These are phyloP conservation scores for Tachuris rubrigastra DNA, from an alignment of 2,113 vertebrate genomes.

Conservation along the genomic window DNA sequence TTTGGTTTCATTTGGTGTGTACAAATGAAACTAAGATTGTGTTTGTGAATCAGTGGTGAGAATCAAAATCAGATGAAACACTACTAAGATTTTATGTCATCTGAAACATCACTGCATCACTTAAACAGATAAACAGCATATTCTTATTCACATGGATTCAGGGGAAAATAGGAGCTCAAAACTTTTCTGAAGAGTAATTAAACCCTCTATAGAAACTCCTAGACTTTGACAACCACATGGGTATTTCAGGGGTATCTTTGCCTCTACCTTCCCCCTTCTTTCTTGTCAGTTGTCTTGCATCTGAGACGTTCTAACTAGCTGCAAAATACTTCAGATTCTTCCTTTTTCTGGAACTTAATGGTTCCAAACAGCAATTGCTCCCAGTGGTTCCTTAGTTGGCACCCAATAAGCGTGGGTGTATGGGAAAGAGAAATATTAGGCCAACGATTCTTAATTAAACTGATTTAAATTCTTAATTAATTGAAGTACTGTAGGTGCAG, in stretches of 20 bases:
- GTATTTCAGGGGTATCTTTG: not conserved
- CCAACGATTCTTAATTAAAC: not conserved
- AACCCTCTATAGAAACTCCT: not conserved
- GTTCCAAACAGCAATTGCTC: not conserved
- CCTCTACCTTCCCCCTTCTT: not conserved
- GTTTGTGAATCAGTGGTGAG: not conserved
- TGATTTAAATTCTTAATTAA: too few relatives aligned
- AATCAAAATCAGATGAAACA: not conserved
- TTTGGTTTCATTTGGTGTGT: not conserved
- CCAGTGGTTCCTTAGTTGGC: not conserved
- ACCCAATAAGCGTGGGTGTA: not conserved
- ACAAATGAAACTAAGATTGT: not conserved
- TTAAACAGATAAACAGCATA: not conserved
- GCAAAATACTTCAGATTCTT: not conserved
- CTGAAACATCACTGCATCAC: not conserved
- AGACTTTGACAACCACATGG: not conserved
- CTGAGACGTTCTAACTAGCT: not conserved
- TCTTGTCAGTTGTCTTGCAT: not conserved
- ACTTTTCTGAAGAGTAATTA: not conserved
- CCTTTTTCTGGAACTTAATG: not conserved
- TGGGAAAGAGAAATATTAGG: not conserved
- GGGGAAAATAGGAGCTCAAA: not conserved
- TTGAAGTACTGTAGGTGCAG: not conserved
- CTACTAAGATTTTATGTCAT: not conserved
- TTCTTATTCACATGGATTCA: not conserved